Evolutionary conservation across 2,888 invertebrate species (phyloP).

Genomic region (Mesochorus sp.): DNA sequence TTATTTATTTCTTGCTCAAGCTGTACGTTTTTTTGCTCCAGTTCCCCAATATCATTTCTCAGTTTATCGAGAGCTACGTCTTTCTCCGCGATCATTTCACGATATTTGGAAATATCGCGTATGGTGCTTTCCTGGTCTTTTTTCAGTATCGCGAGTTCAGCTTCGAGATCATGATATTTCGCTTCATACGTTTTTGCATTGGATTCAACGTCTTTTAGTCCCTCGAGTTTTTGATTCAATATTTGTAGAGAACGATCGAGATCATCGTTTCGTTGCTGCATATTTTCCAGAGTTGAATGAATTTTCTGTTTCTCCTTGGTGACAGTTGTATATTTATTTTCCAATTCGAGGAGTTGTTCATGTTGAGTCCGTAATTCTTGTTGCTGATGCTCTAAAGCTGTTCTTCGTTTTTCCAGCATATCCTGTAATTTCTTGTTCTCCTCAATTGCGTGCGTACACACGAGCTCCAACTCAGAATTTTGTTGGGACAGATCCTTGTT

Average conservation of each 20-base stretch:
- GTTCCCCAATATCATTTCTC: constrained; percentile 85
- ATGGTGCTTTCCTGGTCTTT: constrained; percentile 89
- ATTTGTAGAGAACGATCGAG: constrained; percentile 85
- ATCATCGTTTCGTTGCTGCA: constrained; percentile 92
- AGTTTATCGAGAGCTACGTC: constrained; percentile 89
- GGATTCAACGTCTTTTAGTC: constrained; percentile 70
- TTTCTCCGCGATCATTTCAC: constrained; percentile 90
- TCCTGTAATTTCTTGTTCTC: constrained; percentile 93
- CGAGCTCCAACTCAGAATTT: constrained; percentile 90
- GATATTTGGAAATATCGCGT: constrained; percentile 91
- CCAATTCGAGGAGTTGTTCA: constrained; percentile 88
- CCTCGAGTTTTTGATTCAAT: constrained; percentile 83
- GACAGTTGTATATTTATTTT: constrained; percentile 88
- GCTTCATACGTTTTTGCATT: constrained; percentile 84
- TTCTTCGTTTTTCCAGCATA: constrained; percentile 85
- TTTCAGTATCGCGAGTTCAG: constrained; percentile 88
- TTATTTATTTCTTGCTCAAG: constrained; percentile 81
- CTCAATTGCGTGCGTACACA: constrained; percentile 91
- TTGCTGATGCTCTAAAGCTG: constrained; percentile 77
- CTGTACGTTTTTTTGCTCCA: constrained; percentile 88
- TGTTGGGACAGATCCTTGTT: constrained; percentile 89
- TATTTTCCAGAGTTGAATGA: constrained; percentile 90
- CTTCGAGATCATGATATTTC: constrained; percentile 87
- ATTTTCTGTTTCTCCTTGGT: constrained; percentile 93
- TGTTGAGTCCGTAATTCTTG: constrained; percentile 85